Conservation (phyloP, 2,113 vertebrate genomes). For the Glaucomys volans region DNA sequence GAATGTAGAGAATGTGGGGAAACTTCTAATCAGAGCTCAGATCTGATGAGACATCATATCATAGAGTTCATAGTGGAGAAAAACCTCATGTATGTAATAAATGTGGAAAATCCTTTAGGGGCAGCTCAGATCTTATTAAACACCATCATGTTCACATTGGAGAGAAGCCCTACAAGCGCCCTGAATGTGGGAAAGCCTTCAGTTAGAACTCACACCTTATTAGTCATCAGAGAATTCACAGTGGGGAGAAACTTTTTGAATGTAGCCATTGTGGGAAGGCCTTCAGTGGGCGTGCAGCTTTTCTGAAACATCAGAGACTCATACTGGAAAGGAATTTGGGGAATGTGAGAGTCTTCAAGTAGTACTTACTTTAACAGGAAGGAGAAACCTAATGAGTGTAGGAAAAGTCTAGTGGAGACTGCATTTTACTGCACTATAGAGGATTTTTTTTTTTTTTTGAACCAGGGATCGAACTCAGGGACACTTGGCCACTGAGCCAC, state of each 20-base stretch:
- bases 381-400: background rate
- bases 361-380: no score
- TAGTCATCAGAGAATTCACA: conserved; percentile 52
- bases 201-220: background rate
- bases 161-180: conserved; percentile 43
- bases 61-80: no score
- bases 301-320: conserved; percentile 54
- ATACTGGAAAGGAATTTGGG: background rate
- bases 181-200: conserved; percentile 54
- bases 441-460: no score
- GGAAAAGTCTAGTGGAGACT: conserved; percentile 28
- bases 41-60: conserved; percentile 57
- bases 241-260: background rate
- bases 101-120: no score
- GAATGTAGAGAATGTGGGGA: conserved; percentile 53
- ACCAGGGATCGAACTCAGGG: no score
- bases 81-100: no score
- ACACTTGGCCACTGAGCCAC: no score
- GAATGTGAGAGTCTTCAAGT: background rate
- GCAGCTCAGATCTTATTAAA: no score
- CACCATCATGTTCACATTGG: background rate
- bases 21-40: conserved; percentile 56
- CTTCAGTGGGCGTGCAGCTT: background rate
- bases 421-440: conserved; percentile 10
- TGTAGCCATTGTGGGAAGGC: conserved; percentile 15